A percentile compares a stretch with the other conserved stretches of the same genome.
phyloP scores from a whole-genome alignment of 2,888 invertebrate species.

The Scaptomyza parva region DNA sequence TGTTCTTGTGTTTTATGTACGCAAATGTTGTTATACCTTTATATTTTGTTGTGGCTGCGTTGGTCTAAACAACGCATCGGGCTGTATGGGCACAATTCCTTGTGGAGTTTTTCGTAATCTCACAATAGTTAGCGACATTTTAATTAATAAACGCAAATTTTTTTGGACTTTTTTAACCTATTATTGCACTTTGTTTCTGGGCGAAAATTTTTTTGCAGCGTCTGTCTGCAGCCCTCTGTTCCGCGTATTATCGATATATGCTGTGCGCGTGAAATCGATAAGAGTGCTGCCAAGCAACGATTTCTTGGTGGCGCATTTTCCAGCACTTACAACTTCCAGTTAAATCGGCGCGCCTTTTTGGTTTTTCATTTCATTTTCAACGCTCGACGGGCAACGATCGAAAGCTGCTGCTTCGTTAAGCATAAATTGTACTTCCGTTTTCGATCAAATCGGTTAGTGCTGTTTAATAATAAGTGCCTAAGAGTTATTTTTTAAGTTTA shows the following conservation, averaged over 20 bases:
- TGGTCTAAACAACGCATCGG: slow-evolving; percentile 45
- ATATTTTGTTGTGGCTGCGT: slow-evolving; percentile 50
- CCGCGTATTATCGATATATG: slow-evolving; percentile 21
- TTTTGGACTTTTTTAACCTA: slow-evolving; percentile 23
- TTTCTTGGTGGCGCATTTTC: neutral
- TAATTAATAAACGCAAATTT: slow-evolving; percentile 2
- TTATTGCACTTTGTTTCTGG: slow-evolving; percentile 22
- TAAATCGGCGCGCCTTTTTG: slow-evolving; percentile 47
- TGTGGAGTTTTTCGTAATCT: slow-evolving; percentile 68
- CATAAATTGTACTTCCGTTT: slow-evolving; percentile 26
- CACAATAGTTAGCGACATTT: slow-evolving; percentile 76
- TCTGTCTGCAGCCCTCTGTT: slow-evolving; percentile 9
- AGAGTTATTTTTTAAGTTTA: neutral
- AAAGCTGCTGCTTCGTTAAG: slow-evolving; percentile 7
- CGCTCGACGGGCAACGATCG: slow-evolving; percentile 44
- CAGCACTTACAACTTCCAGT: slow-evolving; percentile 36
- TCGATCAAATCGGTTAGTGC: slow-evolving; percentile 58
- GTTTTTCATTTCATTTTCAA: slow-evolving; percentile 42
- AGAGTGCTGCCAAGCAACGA: slow-evolving; percentile 13
- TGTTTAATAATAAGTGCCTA: neutral
- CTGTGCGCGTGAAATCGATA: slow-evolving; percentile 4
- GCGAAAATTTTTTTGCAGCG: slow-evolving; percentile 4
- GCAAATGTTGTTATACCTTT: slow-evolving; percentile 56
- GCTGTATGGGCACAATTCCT: slow-evolving; percentile 48
- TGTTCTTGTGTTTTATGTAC: slow-evolving; percentile 28